Percentiles rank a stretch among this genome's conserved stretches.
Evolutionary conservation across 2,888 invertebrate species (phyloP).

Genomic region (Hyalella azteca): DNA sequence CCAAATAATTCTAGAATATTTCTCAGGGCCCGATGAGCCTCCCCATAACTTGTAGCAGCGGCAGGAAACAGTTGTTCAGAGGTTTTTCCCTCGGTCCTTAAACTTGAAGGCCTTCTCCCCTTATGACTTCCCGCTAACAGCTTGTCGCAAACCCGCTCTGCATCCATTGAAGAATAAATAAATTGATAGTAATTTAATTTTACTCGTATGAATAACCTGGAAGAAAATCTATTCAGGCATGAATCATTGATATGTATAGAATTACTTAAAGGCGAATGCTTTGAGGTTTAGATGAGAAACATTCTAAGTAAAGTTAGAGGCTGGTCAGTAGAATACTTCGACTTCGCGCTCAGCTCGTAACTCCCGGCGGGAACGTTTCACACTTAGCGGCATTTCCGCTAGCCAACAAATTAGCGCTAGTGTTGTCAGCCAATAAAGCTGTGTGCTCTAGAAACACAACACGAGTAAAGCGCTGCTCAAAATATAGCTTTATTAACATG

Average conservation of each 20-base stretch:
- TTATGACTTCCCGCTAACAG: background rate
- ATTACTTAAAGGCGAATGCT: too few species aligned
- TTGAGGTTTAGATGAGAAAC: too few species aligned
- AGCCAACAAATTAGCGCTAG: background rate
- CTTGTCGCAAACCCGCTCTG: too few species aligned
- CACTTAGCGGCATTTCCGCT: slow-evolving; percentile 10
- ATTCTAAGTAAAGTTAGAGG: too few species aligned
- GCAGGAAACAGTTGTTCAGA: slow-evolving; percentile 8
- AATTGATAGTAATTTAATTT: too few species aligned
- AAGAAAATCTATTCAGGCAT: too few species aligned
- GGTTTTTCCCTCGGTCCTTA: background rate
- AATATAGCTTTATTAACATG: too few species aligned
- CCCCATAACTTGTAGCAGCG: background rate
- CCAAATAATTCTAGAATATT: background rate
- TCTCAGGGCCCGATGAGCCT: background rate
- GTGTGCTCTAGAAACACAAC: background rate
- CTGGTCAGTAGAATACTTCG: too few species aligned
- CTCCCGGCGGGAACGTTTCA: background rate
- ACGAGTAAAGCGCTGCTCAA: background rate
- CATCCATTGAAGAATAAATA: too few species aligned
- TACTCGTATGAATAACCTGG: too few species aligned
- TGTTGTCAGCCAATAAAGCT: background rate
- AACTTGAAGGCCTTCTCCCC: background rate
- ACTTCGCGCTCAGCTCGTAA: background rate
- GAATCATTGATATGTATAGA: too few species aligned